A percentile compares a stretch with the other conserved stretches of the same genome.
Evolutionary conservation across 2,888 invertebrate genomes (phyloP).

Genomic region (Drosophila nr. fundita): DNA sequence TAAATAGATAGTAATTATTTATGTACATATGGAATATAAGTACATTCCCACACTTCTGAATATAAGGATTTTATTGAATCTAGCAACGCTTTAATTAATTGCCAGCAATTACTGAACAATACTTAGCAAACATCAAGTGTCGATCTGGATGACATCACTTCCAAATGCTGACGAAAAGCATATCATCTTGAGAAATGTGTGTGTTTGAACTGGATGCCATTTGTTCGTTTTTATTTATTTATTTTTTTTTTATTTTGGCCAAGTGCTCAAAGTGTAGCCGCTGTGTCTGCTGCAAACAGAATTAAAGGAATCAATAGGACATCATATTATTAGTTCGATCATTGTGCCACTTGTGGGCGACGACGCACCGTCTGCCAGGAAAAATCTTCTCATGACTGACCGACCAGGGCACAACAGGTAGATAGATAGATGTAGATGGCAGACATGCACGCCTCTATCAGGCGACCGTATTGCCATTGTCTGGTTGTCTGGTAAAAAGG

Average conservation of each 20-base stretch:
- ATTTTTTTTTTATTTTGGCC: slow-evolving; percentile 8
- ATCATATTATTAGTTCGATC: slow-evolving; percentile 61
- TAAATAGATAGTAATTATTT: slow-evolving; percentile 14
- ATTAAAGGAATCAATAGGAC: slow-evolving; percentile 54
- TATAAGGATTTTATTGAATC: slow-evolving; percentile 14
- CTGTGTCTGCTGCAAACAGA: slow-evolving; percentile 55
- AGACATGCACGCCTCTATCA: slow-evolving; percentile 85
- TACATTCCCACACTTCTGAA: slow-evolving; percentile 52
- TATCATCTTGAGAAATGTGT: slow-evolving; percentile 59
- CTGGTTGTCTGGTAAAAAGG: slow-evolving; percentile 40
- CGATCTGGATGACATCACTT: slow-evolving; percentile 31
- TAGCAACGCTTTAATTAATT: slow-evolving; percentile 58
- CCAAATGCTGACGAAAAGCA: slow-evolving; percentile 47
- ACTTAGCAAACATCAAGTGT: slow-evolving; percentile 35
- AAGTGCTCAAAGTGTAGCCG: slow-evolving; percentile 51
- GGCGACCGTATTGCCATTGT: slow-evolving; percentile 81
- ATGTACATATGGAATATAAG: slow-evolving; percentile 6
- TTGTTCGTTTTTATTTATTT: slow-evolving; percentile 2
- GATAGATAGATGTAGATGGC: slow-evolving; percentile 67
- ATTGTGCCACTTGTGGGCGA: slow-evolving; percentile 66
- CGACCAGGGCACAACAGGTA: slow-evolving; percentile 46
- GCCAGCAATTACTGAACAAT: slow-evolving; percentile 60
- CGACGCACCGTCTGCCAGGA: slow-evolving; percentile 74
- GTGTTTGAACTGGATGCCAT: slow-evolving; percentile 50
- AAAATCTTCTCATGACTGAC: slow-evolving; percentile 77